Evolutionary conservation across 2,113 vertebrate genomes (phyloP).

Genomic region (Zapus hudsonius): DNA sequence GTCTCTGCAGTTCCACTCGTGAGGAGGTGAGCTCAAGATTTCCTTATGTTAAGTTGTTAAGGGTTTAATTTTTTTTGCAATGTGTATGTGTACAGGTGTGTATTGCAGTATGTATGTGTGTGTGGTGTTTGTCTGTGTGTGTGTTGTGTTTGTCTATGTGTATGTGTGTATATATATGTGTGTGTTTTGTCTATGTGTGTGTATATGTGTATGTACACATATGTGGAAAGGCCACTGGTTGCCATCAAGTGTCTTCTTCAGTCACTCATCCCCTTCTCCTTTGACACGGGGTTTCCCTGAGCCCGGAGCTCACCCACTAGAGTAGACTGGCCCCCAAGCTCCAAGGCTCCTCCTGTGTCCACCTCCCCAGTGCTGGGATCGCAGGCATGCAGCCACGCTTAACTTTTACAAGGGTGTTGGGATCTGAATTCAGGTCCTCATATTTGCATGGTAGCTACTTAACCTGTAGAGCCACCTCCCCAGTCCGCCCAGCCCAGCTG

Average conservation of each 20-base stretch:
- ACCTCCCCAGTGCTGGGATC: no score
- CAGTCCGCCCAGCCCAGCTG: background rate
- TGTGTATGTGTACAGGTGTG: no score
- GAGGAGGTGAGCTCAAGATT: background rate
- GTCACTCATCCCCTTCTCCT: background rate
- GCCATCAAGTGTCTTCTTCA: no score
- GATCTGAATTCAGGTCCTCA: background rate
- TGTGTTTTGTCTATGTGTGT: no score
- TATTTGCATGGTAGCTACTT: background rate
- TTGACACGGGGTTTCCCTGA: background rate
- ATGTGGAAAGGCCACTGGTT: no score
- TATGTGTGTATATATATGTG: no score
- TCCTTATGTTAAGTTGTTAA: no score
- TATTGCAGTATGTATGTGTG: no score
- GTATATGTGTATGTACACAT: no score
- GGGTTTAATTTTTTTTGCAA: no score
- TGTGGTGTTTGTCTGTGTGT: no score
- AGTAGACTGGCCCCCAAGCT: background rate
- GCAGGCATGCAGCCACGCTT: background rate
- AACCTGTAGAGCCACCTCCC: background rate
- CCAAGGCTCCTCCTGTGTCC: background rate
- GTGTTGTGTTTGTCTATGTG: no score
- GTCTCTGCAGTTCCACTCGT: fast-evolving
- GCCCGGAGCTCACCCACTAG: background rate
- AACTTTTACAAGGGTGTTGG: background rate